Evolutionary conservation across 2,113 vertebrate species (phyloP).

Genomic region (Pelvicachromis taeniatus): DNA sequence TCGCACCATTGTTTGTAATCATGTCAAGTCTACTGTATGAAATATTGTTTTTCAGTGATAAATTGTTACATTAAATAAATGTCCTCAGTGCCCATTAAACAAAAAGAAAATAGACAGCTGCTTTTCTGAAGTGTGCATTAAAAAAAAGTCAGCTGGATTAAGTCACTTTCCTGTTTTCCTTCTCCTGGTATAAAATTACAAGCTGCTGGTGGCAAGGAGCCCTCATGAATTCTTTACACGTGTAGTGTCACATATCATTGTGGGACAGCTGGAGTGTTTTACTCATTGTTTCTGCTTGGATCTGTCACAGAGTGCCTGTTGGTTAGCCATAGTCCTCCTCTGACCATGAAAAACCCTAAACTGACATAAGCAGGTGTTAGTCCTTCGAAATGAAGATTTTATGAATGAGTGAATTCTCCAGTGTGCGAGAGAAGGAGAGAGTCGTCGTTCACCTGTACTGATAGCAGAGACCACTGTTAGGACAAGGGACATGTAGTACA

Average conservation of each 20-base stretch:
- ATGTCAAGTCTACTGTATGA: not conserved
- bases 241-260: conserved; percentile 31
- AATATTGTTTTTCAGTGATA: not conserved
- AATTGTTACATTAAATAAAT: not conserved
- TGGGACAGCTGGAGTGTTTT: conserved; percentile 37
- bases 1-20: not conserved
- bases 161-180: conserved; percentile 2
- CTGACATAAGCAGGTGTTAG: conserved; percentile 28
- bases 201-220: conserved; percentile 29
- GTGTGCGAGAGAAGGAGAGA: not conserved
- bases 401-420: not conserved
- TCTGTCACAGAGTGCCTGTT: conserved; percentile 14
- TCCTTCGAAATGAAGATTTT: not conserved
- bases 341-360: conserved; percentile 67
- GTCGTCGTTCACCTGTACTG: conserved; percentile 62
- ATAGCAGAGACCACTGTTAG: conserved; percentile 58
- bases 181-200: conserved; percentile 49
- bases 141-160: conserved; percentile 17
- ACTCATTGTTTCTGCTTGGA: conserved; percentile 8
- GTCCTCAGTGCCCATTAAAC: not conserved
- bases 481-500: conserved; percentile 68
- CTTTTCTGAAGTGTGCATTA: not conserved
- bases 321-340: conserved; percentile 68
- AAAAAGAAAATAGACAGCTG: not conserved
- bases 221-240: conserved; percentile 68